phyloP scores from a whole-genome alignment of 2,113 vertebrate genomes.

The Hydrochoerus hydrochaeris region DNA sequence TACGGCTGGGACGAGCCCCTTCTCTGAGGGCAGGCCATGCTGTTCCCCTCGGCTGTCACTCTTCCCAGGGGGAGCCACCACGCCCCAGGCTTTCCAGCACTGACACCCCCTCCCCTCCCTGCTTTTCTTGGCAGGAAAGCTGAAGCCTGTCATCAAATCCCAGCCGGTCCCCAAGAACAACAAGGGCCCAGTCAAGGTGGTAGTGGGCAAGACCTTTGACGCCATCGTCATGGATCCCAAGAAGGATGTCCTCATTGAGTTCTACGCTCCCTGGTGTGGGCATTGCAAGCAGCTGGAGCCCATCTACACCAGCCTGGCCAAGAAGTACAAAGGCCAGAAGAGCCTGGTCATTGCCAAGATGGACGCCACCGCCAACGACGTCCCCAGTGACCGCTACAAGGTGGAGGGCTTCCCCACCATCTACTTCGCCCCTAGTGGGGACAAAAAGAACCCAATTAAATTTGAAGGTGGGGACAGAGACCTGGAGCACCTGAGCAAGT shows the following conservation, averaged over 20 bases:
- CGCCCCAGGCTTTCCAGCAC: not conserved
- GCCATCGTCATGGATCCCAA: constrained; percentile 94
- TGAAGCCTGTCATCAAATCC: constrained; percentile 95
- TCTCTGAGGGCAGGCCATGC: no score
- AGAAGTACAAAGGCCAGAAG: constrained; percentile 95
- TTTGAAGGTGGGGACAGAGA: constrained; percentile 93
- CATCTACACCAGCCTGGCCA: constrained; percentile 91
- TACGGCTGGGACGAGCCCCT: not conserved
- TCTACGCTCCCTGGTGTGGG: constrained; percentile 98
- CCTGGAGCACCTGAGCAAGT: constrained; percentile 93
- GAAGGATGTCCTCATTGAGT: constrained; percentile 96
- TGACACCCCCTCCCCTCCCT: not conserved
- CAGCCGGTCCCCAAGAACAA: constrained; percentile 96
- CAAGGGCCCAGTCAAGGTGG: constrained; percentile 95
- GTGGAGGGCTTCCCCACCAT: constrained; percentile 97
- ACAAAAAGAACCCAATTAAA: constrained; percentile 94
- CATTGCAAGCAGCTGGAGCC: constrained; percentile 98
- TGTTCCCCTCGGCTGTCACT: not conserved
- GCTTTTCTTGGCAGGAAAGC: constrained; percentile 89
- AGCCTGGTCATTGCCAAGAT: constrained; percentile 97
- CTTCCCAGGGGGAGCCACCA: fast-evolving
- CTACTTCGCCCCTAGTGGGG: constrained; percentile 93
- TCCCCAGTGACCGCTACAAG: constrained; percentile 92
- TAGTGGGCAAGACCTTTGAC: constrained; percentile 97
- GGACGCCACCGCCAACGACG: constrained; percentile 95